Evolutionary conservation across 2,113 vertebrate genomes (phyloP).

Genomic region (Galemys pyrenaicus): DNA sequence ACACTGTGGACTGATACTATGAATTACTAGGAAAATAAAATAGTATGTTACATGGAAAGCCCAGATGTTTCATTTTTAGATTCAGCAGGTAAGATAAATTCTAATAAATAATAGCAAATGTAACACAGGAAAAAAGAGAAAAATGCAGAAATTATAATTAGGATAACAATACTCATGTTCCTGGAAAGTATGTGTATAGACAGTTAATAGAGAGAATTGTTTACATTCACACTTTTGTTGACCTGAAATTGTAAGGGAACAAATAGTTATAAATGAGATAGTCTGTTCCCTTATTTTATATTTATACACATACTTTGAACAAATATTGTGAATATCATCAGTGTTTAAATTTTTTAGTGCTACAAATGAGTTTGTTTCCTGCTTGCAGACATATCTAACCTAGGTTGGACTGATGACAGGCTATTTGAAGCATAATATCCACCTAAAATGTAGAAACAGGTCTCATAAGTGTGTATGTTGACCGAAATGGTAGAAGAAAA

Average conservation of each 20-base stretch:
- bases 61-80: background rate
- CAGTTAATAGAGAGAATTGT: background rate
- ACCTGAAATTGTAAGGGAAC: background rate
- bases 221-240: background rate
- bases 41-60: background rate
- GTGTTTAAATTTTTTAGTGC: background rate
- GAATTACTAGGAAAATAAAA: conserved; percentile 40
- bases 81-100: background rate
- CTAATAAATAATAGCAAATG: background rate
- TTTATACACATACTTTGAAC: background rate
- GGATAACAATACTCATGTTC: background rate
- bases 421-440: background rate
- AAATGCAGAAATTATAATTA: background rate
- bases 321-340: accelerated
- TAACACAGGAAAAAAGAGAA: background rate
- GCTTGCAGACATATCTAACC: background rate
- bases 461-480: background rate
- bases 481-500: background rate
- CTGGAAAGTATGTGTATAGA: background rate
- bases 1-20: background rate
- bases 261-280: background rate
- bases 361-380: background rate
- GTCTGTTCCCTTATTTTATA: background rate
- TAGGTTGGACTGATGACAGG: background rate
- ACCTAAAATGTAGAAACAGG: background rate